Base-by-base conservation (phyloP, 2,797 vertebrate species). In the Muscicapa striata region DNA sequence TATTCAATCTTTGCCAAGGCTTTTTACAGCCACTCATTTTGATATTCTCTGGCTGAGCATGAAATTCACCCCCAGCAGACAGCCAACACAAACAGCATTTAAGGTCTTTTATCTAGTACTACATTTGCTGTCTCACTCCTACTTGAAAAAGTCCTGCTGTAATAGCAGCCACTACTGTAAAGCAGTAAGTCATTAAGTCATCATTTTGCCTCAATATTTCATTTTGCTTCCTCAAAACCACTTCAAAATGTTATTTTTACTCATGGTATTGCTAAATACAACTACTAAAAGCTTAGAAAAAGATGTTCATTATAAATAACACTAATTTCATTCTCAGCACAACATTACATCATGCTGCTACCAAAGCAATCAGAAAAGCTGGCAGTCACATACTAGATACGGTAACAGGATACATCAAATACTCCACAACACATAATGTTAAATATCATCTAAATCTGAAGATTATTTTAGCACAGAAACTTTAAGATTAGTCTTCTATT, bases 221-320 rank as follows among this genome's bases (percentile, higher is more conserved):
- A 80, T 59, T 83, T 81, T 64, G 30, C 49, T 86, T 93, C 76
- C 58, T 78, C 79, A 72, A 96, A 93, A 70, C 11, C 72, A 91
- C 64, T 94, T 89, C 19, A 91, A 81, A 94, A 78, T 69, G 55
- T 72, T 90, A 49, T 81, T 96, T 94, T 90, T 91, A 81, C 18
- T 84, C 62, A 36, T 13, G 5, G 18, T 41, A 76, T 21, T 94
- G 36, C 73, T 75, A 90, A 67, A 84, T 70, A 79, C 11, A 62
- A 43, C 67, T 43, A 75, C 59, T 69, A 87, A 90, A 54, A 90
- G 11, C 69, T 72, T 45, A 46, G 57, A 43, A 87, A 88, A 88
- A 94, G 54, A 30, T 1, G 11, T 72, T 88, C 75, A 84, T 86
- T 94, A 69, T 45, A 93, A 93, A 49, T 64, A 90, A 66, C 49